Percentiles rank a stretch among this genome's conserved stretches.
These are phyloP conservation scores for Siphamia tubifer DNA, from an alignment of 2,113 vertebrate species.

Conservation along the genomic window DNA sequence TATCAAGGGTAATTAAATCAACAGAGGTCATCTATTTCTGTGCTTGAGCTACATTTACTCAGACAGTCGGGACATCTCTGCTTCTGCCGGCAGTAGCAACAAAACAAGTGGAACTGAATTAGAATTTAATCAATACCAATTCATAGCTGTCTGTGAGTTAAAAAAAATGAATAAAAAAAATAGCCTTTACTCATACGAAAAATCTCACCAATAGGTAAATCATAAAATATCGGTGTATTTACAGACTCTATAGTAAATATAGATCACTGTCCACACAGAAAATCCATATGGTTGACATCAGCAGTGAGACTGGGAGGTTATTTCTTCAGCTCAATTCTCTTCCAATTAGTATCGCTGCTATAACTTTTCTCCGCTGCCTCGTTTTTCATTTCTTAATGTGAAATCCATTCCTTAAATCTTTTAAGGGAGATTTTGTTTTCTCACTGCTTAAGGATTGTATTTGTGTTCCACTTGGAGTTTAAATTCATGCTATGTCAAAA, in stretches of 20 bases:
- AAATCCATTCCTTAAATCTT: constrained; percentile 67
- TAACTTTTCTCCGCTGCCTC: constrained; percentile 53
- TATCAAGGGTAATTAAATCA: constrained; percentile 65
- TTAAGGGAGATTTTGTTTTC: constrained; percentile 51
- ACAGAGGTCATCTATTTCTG: constrained; percentile 58
- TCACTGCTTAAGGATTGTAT: constrained; percentile 34
- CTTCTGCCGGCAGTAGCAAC: constrained; percentile 44
- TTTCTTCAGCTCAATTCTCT: constrained; percentile 63
- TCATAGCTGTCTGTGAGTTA: constrained; percentile 70
- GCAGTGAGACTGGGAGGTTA: constrained; percentile 46
- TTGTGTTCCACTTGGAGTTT: constrained; percentile 23
- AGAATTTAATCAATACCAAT: constrained; percentile 76
- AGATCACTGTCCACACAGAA: constrained; percentile 69
- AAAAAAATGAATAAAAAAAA: constrained; percentile 57
- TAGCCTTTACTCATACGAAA: constrained; percentile 54
- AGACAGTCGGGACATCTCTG: constrained; percentile 31
- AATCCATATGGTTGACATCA: constrained; percentile 69
- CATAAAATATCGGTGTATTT: constrained; percentile 75
- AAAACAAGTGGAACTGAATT: constrained; percentile 65
- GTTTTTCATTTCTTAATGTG: constrained; percentile 72
- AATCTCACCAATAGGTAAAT: constrained; percentile 68
- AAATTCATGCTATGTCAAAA: constrained; percentile 31
- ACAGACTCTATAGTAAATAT: constrained; percentile 66
- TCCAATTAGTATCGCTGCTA: constrained; percentile 68
- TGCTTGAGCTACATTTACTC: constrained; percentile 13